Conservation (phyloP, 2,888 invertebrate species). For the Dicyrtomina minuta region DNA sequence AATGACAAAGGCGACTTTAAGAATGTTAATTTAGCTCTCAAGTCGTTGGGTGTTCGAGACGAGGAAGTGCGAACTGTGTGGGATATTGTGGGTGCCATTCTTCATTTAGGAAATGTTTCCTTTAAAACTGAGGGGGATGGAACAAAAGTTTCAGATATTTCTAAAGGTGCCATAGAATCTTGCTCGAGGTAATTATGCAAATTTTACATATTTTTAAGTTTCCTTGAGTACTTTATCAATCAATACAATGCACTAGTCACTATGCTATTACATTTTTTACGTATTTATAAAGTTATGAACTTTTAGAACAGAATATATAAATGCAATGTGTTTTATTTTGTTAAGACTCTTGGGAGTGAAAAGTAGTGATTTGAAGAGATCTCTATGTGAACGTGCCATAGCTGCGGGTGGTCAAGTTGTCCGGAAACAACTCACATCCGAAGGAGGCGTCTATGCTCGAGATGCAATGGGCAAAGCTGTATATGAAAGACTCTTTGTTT, state of each 20-base stretch:
- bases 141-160: conserved; percentile 42
- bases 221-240: too few relatives aligned
- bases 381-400: conserved; percentile 83
- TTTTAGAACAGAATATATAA: background rate
- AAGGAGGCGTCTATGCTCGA: conserved; percentile 66
- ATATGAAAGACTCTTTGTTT: conserved; percentile 67
- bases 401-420: conserved; percentile 91
- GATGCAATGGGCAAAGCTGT: conserved; percentile 69
- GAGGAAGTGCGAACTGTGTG: conserved; percentile 81
- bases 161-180: conserved; percentile 46
- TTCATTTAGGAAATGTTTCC: conserved; percentile 72
- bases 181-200: conserved; percentile 38
- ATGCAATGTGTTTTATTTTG: conserved; percentile 45
- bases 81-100: conserved; percentile 85
- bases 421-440: conserved; percentile 84
- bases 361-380: conserved; percentile 67
- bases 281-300: background rate
- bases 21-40: conserved; percentile 78
- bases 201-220: too few relatives aligned
- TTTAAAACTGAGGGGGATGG: conserved; percentile 45
- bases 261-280: too few relatives aligned
- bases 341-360: conserved; percentile 67
- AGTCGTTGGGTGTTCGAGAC: conserved; percentile 74
- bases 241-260: too few relatives aligned
- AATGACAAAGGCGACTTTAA: conserved; percentile 82